Conservation (phyloP, 2,888 invertebrate genomes). For the Linnaemya tessellans region DNA sequence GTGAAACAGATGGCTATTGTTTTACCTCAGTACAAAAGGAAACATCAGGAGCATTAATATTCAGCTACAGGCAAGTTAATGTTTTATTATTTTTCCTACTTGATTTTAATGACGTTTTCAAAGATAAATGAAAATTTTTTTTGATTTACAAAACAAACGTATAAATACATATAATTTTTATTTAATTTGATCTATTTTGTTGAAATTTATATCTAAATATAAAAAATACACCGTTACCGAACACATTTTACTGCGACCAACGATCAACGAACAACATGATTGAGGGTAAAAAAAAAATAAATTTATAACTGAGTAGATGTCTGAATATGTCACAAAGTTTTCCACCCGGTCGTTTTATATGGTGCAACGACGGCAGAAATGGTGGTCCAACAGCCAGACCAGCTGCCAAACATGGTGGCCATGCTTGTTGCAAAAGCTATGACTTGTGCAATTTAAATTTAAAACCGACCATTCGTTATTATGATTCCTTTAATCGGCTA, state of each 20-base stretch:
- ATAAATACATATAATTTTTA: constrained; percentile 45
- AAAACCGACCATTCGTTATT: constrained; percentile 82
- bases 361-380: constrained; percentile 82
- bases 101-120: constrained; percentile 23
- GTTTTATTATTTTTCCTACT: background rate
- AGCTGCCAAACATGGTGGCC: constrained; percentile 80
- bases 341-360: constrained; percentile 82
- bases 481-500: constrained; percentile 76
- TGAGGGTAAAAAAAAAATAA: constrained; percentile 11
- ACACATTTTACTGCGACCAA: constrained; percentile 32
- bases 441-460: constrained; percentile 83
- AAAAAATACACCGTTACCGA: background rate
- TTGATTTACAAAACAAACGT: constrained; percentile 28
- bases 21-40: constrained; percentile 89
- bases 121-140: constrained; percentile 13
- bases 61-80: constrained; percentile 90
- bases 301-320: constrained; percentile 77
- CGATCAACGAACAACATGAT: constrained; percentile 39
- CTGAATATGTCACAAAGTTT: constrained; percentile 81
- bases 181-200: constrained; percentile 43
- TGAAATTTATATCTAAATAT: constrained; percentile 30
- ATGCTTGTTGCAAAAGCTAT: constrained; percentile 82
- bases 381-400: constrained; percentile 82
- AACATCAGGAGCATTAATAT: constrained; percentile 80
- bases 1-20: constrained; percentile 95